Evolutionary conservation across 2,113 vertebrate genomes (phyloP), one percentile per base, ranked within the genome.

Genomic region (Romanogobio albipinnatus): DNA sequence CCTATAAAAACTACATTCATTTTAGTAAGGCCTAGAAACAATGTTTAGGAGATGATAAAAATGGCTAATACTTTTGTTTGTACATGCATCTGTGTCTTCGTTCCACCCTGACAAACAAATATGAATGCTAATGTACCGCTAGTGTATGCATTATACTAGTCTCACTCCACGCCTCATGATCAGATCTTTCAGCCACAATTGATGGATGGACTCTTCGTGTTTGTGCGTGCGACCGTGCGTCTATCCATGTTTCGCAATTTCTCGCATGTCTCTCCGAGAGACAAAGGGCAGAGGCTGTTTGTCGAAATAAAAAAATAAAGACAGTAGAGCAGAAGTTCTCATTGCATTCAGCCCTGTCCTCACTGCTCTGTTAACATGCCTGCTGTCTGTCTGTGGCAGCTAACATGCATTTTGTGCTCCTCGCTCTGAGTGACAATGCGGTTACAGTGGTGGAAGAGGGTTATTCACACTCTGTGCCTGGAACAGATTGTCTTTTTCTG

Each of bases 401-500:
- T 85, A 81, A 83, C 85, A 81, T 76, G 80, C 80, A 62, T 75
- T 51, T 82, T 68, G 76, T 84, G 82, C 75, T 78, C 62, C 76
- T 82, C 49, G 47, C 61, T 74, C 43, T 81, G 79, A 82, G 82
- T 87, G 86, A 85, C 88, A 84, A 33, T 84, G 80, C 53, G 39
- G 86, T 83, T 85, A 87, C 77, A 82, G 85, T n/a, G 9, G 49
- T 51, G 64, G 82, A 84, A 61, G 66, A 84, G 79, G 80, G 64
- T 76, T 84, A 73, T 83, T 89, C 79, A 80, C 88, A 86, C 88
- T 85, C 85, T 56, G 91, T 93, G 94, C 94, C 91, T 90, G 94
- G 93, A 96, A 95, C 95, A 96, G 95, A 96, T 96, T 96, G 96
- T 91, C 91, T 95, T 93, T 96, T 94, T 95, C 94, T 95, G 95